Percentiles rank a stretch among this genome's conserved stretches.
Conservation (phyloP, 2,797 vertebrate genomes). For the Cryptoprocta ferox region DNA sequence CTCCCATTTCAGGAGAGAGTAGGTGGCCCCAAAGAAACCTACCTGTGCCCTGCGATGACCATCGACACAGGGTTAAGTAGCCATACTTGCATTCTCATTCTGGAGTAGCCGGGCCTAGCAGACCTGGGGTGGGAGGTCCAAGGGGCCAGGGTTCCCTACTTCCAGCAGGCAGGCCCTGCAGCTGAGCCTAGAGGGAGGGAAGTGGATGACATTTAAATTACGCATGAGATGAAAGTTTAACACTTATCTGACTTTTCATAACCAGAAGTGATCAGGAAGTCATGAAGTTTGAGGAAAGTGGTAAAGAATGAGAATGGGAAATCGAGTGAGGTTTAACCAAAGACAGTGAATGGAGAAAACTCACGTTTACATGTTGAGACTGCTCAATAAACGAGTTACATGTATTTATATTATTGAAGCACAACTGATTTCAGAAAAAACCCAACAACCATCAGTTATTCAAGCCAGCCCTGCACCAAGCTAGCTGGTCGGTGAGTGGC, state of each 20-base stretch:
- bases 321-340: not conserved
- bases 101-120: not conserved
- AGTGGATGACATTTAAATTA: slow-evolving; percentile 3
- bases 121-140: not conserved
- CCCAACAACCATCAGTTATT: not conserved
- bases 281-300: slow-evolving; percentile 45
- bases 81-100: not conserved
- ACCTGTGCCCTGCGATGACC: not conserved
- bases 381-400: not conserved
- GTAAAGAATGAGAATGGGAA: not conserved
- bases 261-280: slow-evolving; percentile 20
- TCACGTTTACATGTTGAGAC: not conserved
- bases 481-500: not conserved
- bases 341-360: not conserved
- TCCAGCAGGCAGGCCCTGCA: too few relatives aligned
- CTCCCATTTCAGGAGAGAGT: not conserved
- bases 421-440: not conserved
- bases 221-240: slow-evolving; percentile 47
- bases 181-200: not conserved
- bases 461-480: not conserved
- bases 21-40: not conserved
- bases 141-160: not conserved
- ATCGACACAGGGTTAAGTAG: not conserved
- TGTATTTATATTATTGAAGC: not conserved
- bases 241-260: slow-evolving; percentile 51